Percentiles rank a stretch among this genome's conserved stretches.
Evolutionary conservation across 2,888 invertebrate genomes (phyloP).

Genomic region (Gymnosoma rotundatum): DNA sequence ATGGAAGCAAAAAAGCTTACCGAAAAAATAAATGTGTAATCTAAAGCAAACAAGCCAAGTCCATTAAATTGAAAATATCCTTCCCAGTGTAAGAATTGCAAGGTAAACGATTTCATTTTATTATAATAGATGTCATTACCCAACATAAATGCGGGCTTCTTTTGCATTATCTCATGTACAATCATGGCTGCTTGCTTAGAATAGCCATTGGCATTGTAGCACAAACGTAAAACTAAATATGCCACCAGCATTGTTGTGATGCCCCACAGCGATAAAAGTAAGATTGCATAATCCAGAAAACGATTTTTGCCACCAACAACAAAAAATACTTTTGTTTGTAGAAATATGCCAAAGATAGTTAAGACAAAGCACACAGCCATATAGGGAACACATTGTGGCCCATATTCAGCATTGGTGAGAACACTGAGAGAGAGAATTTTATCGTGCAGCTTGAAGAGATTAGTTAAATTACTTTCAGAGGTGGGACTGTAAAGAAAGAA

Average conservation of each 20-base stretch:
- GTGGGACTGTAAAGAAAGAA: slow-evolving; percentile 73
- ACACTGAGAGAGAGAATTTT: slow-evolving; percentile 79
- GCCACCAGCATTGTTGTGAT: slow-evolving; percentile 78
- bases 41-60: slow-evolving; percentile 80
- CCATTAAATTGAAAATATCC: slow-evolving; percentile 81
- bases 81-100: slow-evolving; percentile 82
- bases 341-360: slow-evolving; percentile 80
- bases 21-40: slow-evolving; percentile 82
- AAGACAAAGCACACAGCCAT: slow-evolving; percentile 81
- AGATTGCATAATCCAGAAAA: slow-evolving; percentile 77
- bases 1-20: slow-evolving; percentile 72
- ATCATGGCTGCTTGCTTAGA: slow-evolving; percentile 81
- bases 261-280: slow-evolving; percentile 80
- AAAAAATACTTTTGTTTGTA: slow-evolving; percentile 81
- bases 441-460: slow-evolving; percentile 80
- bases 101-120: slow-evolving; percentile 82
- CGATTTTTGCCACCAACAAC: slow-evolving; percentile 77
- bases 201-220: slow-evolving; percentile 79
- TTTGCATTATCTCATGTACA: slow-evolving; percentile 82
- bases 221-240: slow-evolving; percentile 79
- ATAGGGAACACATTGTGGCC: slow-evolving; percentile 80
- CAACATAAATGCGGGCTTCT: slow-evolving; percentile 82
- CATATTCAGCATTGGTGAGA: slow-evolving; percentile 78
- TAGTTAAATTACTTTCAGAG: slow-evolving; percentile 79
- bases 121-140: slow-evolving; percentile 81